Conservation (phyloP, 23 tunicate species). For the Diplosoma virens region DNA sequence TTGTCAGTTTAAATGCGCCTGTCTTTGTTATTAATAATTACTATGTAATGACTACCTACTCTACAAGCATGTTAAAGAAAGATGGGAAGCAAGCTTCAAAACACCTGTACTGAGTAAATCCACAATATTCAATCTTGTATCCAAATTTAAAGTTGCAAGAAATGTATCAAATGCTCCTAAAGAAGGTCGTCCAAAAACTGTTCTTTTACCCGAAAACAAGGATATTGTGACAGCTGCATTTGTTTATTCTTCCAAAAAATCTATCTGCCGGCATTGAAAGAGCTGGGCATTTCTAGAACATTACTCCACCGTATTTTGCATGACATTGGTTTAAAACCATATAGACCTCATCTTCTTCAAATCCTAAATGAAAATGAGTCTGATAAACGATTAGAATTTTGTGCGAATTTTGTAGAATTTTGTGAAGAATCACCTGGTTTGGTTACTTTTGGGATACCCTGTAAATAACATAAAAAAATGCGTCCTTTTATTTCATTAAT, state of each 20-base stretch:
- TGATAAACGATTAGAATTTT: too few relatives aligned
- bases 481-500: too few relatives aligned
- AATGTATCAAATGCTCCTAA: slow-evolving; percentile 10
- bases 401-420: too few relatives aligned
- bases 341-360: too few relatives aligned
- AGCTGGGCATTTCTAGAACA: too few relatives aligned
- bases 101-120: slow-evolving; percentile 17
- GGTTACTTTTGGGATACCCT: too few relatives aligned
- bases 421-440: too few relatives aligned
- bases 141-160: slow-evolving; percentile 2
- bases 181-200: slow-evolving; percentile 7
- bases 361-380: too few relatives aligned
- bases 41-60: slow-evolving; percentile 11
- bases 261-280: too few relatives aligned
- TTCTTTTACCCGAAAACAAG: background rate
- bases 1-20: slow-evolving; percentile 1
- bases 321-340: too few relatives aligned
- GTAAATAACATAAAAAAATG: too few relatives aligned
- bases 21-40: slow-evolving; percentile 2
- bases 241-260: background rate
- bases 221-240: background rate
- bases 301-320: too few relatives aligned
- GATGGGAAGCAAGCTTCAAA: slow-evolving; percentile 6
- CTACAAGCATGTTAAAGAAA: slow-evolving; percentile 14
- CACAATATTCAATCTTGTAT: slow-evolving; percentile 11